These are phyloP conservation scores for Nomada fucata DNA, from an alignment of 2,888 invertebrate genomes.

Conservation along the genomic window DNA sequence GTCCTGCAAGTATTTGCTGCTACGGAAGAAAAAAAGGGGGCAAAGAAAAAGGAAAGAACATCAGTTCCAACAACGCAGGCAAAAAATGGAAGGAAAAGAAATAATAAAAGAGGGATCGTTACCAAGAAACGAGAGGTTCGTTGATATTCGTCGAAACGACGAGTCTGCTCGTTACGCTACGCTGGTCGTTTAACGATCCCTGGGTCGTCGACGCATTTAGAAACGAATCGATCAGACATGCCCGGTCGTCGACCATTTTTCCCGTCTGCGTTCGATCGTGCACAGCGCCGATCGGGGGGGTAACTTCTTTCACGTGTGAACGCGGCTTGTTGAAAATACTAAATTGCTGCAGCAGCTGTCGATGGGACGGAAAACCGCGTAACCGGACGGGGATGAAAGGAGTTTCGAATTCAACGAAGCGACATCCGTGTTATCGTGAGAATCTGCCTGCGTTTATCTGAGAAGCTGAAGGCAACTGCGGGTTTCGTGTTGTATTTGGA, in stretches of 20 bases:
- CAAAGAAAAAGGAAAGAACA: no score
- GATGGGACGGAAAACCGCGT: neutral
- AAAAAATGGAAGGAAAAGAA: neutral
- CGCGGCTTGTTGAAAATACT: constrained; percentile 34
- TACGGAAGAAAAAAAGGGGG: no score
- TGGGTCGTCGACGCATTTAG: constrained; percentile 53
- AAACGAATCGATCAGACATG: constrained; percentile 60
- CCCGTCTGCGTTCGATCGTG: constrained; percentile 43
- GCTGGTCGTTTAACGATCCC: constrained; percentile 41
- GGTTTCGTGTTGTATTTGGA: neutral
- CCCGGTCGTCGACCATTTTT: constrained; percentile 58
- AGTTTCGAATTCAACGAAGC: constrained; percentile 8
- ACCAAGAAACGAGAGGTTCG: constrained; percentile 11
- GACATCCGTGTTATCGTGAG: constrained; percentile 25
- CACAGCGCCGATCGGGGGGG: neutral
- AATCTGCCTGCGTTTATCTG: constrained; percentile 24
- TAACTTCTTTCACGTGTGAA: constrained; percentile 31
- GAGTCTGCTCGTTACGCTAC: constrained; percentile 32
- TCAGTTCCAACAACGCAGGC: neutral
- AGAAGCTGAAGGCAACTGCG: neutral
- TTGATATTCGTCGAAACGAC: constrained; percentile 26
- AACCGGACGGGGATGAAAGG: neutral
- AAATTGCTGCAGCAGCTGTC: constrained; percentile 25
- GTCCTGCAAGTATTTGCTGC: no score
- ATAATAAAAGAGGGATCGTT: neutral